Evolutionary conservation across 2,888 invertebrate species (phyloP).

Genomic region (Micropterix aruncella): DNA sequence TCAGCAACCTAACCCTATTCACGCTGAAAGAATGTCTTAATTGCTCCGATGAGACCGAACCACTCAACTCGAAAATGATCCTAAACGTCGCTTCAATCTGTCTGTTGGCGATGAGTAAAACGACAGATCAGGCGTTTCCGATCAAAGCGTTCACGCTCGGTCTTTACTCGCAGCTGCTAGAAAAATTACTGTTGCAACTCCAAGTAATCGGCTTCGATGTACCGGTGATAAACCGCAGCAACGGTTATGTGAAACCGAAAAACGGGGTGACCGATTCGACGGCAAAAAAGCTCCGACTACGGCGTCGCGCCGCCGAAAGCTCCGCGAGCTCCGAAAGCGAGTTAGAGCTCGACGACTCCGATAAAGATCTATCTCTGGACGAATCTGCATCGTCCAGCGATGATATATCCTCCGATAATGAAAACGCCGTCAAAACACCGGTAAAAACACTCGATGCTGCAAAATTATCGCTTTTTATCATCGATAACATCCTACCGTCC

Average conservation of each 20-base stretch:
- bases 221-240: slow-evolving; percentile 24
- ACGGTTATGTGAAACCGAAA: slow-evolving; percentile 12
- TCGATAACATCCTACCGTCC: slow-evolving; percentile 46
- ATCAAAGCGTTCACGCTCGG: slow-evolving; percentile 76
- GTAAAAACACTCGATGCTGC: background rate
- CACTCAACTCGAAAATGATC: slow-evolving; percentile 52
- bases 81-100: slow-evolving; percentile 75
- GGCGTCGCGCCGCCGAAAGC: background rate
- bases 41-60: slow-evolving; percentile 28
- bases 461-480: slow-evolving; percentile 12
- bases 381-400: slow-evolving; percentile 1
- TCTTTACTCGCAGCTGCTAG: slow-evolving; percentile 59
- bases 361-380: background rate
- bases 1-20: slow-evolving; percentile 55
- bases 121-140: slow-evolving; percentile 60
- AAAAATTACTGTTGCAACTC: slow-evolving; percentile 33
- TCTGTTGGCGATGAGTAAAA: slow-evolving; percentile 65
- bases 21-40: slow-evolving; percentile 57
- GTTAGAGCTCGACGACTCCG: background rate
- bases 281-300: background rate
- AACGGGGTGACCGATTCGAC: background rate
- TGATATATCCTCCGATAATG: slow-evolving; percentile 6
- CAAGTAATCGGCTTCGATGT: slow-evolving; percentile 28
- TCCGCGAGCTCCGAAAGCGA: background rate
- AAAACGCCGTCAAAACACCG: background rate